phyloP scores from a whole-genome alignment of 2,888 invertebrate genomes.

The Chironomus riparius region DNA sequence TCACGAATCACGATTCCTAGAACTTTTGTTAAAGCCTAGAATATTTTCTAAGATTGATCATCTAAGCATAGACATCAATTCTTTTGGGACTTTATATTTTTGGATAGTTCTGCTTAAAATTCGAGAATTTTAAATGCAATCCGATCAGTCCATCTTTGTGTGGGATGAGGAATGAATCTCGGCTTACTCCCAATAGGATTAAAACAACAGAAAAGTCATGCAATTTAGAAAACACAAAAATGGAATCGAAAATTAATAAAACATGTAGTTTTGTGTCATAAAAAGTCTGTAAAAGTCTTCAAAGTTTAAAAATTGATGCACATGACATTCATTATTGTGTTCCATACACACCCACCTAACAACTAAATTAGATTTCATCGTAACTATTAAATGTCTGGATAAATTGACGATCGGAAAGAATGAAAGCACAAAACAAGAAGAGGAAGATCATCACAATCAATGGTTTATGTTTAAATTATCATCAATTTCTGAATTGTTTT shows the following conservation, averaged over 20 bases:
- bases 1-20: no score
- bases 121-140: no score
- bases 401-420: no score
- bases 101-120: no score
- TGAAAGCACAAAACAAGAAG: background rate
- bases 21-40: no score
- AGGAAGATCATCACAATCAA: background rate
- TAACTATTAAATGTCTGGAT: background rate
- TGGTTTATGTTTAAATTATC: background rate
- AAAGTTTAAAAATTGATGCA: background rate
- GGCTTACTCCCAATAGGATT: background rate
- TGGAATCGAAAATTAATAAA: background rate
- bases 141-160: no score
- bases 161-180: no score
- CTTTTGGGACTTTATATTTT: no score
- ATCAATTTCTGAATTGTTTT: background rate
- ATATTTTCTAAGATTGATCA: no score
- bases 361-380: background rate
- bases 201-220: background rate
- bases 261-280: background rate
- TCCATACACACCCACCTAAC: background rate
- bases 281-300: background rate
- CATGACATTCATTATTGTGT: no score
- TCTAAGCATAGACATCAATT: no score
- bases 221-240: background rate